phyloP scores from a whole-genome alignment of 2,888 invertebrate genomes.

The Agrochola lychnidis region DNA sequence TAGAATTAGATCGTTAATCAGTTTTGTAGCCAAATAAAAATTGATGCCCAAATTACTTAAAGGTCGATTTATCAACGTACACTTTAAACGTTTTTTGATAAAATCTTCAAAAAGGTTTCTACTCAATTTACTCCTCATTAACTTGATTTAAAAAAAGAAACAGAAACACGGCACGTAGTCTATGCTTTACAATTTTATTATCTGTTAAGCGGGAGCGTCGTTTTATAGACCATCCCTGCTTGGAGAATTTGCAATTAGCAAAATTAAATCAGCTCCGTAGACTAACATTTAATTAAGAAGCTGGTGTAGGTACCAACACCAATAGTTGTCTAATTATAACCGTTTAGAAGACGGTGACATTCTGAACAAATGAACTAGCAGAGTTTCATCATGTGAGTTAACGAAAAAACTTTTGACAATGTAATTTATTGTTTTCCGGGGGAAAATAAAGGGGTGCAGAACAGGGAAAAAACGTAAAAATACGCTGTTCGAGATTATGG shows the following conservation, averaged over 20 bases:
- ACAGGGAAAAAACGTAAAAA: conserved; percentile 41
- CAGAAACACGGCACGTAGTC: conserved; percentile 43
- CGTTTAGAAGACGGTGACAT: conserved; percentile 12
- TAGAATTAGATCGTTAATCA: neutral
- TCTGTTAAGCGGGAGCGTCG: conserved; percentile 50
- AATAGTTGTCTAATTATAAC: conserved; percentile 31
- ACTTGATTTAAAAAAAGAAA: conserved; percentile 36
- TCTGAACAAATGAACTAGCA: conserved; percentile 18
- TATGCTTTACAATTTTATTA: conserved; percentile 59
- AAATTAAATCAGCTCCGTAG: conserved; percentile 61
- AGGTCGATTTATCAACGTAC: conserved; percentile 18
- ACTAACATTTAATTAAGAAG: conserved; percentile 57
- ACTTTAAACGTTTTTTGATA: conserved; percentile 1
- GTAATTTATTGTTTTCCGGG: conserved; percentile 20
- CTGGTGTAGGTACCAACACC: conserved; percentile 29
- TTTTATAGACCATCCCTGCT: conserved; percentile 52
- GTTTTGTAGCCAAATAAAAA: conserved; percentile 1
- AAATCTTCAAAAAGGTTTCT: conserved; percentile 14
- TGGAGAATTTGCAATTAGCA: conserved; percentile 63
- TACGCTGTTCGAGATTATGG: conserved; percentile 38
- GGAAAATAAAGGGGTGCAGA: conserved; percentile 10
- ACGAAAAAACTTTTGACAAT: conserved; percentile 23
- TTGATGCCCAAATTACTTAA: neutral
- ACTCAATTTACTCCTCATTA: conserved; percentile 29
- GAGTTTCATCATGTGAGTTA: neutral